A percentile compares a stretch with the other conserved stretches of the same genome.
Evolutionary conservation across 2,888 invertebrate genomes (phyloP).

Genomic region (Pristionchus mayeri): DNA sequence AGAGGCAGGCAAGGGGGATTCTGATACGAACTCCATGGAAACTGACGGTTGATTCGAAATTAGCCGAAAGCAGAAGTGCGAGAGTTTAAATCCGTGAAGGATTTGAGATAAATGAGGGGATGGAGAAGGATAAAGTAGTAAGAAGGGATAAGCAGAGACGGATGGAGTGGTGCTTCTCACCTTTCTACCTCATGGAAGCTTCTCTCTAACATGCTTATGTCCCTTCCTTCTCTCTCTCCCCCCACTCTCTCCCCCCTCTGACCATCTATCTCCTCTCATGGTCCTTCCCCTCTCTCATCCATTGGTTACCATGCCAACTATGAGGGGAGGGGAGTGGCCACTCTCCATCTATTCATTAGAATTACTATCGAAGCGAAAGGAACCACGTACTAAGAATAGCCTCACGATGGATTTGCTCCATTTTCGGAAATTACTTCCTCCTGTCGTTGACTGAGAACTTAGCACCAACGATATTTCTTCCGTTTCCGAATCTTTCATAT

Average conservation of each 20-base stretch:
- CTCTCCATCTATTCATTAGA: neutral
- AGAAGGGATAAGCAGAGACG: neutral
- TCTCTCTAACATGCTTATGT: conserved; percentile 16
- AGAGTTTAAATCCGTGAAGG: neutral
- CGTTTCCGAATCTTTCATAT: too few species aligned
- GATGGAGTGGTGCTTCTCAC: conserved; percentile 2
- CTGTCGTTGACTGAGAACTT: too few species aligned
- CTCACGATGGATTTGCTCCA: too few species aligned
- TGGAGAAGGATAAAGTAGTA: neutral
- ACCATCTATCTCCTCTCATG: neutral
- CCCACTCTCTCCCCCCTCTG: neutral
- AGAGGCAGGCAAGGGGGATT: neutral
- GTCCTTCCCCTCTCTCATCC: neutral
- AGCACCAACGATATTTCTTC: too few species aligned
- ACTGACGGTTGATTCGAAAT: neutral
- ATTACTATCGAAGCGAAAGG: neutral
- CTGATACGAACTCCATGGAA: neutral
- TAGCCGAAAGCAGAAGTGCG: neutral
- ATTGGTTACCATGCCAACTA: neutral
- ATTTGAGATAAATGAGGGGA: neutral
- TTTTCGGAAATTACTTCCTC: too few species aligned
- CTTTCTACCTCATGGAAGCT: neutral
- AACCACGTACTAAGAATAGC: too few species aligned
- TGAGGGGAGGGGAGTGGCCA: neutral
- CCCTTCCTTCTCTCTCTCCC: neutral